Evolutionary conservation across 2,797 vertebrate genomes (phyloP).

Genomic region (Ctenosaura bakeri): DNA sequence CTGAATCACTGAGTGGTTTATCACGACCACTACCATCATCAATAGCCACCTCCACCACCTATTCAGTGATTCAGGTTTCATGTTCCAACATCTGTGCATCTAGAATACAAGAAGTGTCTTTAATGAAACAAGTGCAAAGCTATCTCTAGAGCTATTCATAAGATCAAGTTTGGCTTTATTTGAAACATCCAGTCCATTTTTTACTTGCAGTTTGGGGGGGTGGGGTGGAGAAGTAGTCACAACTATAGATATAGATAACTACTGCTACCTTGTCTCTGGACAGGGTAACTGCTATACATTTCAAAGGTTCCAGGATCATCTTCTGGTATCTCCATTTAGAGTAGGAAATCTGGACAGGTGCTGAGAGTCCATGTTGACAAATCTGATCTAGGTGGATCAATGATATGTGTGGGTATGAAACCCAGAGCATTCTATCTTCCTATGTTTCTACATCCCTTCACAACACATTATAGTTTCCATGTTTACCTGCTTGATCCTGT

Average conservation of each 20-base stretch:
- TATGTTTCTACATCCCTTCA: background rate
- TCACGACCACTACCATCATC: no score
- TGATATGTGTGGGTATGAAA: background rate
- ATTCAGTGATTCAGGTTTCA: no score
- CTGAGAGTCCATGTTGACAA: background rate
- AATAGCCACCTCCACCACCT: no score
- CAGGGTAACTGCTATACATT: conserved; percentile 34
- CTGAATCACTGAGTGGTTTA: no score
- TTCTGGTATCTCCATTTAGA: background rate
- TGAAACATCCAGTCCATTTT: background rate
- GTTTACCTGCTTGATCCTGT: conserved; percentile 61
- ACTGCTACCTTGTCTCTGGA: conserved; percentile 56
- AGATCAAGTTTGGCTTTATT: no score
- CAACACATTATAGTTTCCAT: conserved; percentile 56
- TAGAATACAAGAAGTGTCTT: no score
- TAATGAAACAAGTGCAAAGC: no score
- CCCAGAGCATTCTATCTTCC: background rate
- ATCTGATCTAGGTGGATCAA: background rate
- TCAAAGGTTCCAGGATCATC: conserved; percentile 37
- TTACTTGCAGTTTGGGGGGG: background rate
- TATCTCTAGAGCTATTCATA: background rate
- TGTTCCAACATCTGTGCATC: no score
- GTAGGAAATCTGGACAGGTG: background rate
- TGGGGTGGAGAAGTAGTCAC: background rate
- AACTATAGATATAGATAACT: background rate